Base-by-base conservation (phyloP, 2,888 invertebrate species). In the Tachina grossa region DNA sequence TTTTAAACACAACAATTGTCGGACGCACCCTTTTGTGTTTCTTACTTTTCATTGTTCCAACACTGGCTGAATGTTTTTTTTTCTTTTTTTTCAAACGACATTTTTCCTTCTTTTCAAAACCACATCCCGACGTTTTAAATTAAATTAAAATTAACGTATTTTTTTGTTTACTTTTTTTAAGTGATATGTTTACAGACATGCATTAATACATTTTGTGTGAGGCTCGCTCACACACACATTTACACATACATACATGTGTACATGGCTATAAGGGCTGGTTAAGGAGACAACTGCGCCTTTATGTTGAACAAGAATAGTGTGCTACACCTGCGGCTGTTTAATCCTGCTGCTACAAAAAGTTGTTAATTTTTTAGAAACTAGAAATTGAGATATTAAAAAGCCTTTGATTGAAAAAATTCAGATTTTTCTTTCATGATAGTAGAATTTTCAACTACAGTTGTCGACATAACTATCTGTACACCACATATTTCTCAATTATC, bases 51-150 rank as follows among this genome's bases (percentile, higher is more conserved):
- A 39, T 77, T 77, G 47, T 49, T 84, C 53, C 9, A 72, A 66
- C 63, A 76, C 61, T 77, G 59, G 71, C 66, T 71, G 53, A 53
- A 69, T 9, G 31, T 31, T 31, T 31, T 6, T 6, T 43, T 61
- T 61, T 43, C 59, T 41, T 6, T 61, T 61, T 1, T 41, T 80
- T 72, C 5, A 9, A 8, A 61, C 41, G 14, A 10, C 57, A 10
- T 31, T 55, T 22, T 16, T 57, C 11, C 55, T 57, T 55, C 49
- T 66, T 51, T 69, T 53, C 13, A 16, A 78, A 84, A 86, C 86
- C 86, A 86, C 86, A 82, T 86, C 83, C 86, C 86, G 81, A 81
- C 78, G 81, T 85, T 85, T 81, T 83, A 77, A 81, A 83, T 86
- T 81, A 69, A 81, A 86, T 69, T 69, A 75, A 81, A 69, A 74